A percentile compares a stretch with the other conserved stretches of the same genome.
phyloP scores from a whole-genome alignment of 1,140 invertebrate genomes.

The Drosophila takahashii region DNA sequence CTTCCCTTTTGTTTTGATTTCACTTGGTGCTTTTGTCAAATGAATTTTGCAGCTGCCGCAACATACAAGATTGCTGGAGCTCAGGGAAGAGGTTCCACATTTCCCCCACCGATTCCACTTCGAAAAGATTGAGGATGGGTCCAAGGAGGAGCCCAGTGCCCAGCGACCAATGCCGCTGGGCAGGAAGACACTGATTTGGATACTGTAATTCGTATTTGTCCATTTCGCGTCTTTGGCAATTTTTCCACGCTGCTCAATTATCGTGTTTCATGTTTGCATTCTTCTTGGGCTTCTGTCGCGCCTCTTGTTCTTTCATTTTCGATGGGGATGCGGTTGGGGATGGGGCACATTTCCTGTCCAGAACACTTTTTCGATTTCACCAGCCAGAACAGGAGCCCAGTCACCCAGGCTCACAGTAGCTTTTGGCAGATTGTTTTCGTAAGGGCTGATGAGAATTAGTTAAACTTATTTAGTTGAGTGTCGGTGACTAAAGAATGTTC shows the following conservation, averaged over 20 bases:
- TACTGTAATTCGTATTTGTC: constrained; percentile 83
- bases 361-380: constrained; percentile 70
- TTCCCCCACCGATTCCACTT: neutral
- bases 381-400: constrained; percentile 62
- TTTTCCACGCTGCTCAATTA: constrained; percentile 83
- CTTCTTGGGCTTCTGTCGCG: constrained; percentile 67
- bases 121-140: neutral
- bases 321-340: no score
- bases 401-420: constrained; percentile 41
- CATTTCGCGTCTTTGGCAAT: constrained; percentile 82
- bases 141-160: neutral
- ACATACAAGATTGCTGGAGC: constrained; percentile 59
- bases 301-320: constrained; percentile 21
- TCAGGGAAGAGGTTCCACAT: neutral
- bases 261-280: constrained; percentile 82
- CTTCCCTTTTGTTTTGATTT: constrained; percentile 58
- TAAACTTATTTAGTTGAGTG: neutral
- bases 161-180: constrained; percentile 40
- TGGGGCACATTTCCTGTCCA: constrained; percentile 71
- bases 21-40: constrained; percentile 77
- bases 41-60: constrained; percentile 79
- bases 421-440: constrained; percentile 57
- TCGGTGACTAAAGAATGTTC: constrained; percentile 17
- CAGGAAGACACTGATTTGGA: constrained; percentile 80
- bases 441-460: constrained; percentile 17